These are phyloP conservation scores for Dissostichus mawsoni DNA, from an alignment of 2,113 vertebrate genomes.

Conservation along the genomic window DNA sequence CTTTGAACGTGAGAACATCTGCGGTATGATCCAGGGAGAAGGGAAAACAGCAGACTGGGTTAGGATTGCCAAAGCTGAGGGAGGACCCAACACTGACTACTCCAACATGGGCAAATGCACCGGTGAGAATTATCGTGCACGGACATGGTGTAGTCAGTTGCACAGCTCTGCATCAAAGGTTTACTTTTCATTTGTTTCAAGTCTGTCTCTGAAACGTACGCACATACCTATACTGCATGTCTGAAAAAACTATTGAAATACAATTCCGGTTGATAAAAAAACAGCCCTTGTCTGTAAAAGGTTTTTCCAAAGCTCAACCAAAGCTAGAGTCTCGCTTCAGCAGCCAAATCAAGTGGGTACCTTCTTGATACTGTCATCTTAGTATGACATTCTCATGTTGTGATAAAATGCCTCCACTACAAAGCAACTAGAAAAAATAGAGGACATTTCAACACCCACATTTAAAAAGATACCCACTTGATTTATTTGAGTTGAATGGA, in stretches of 20 bases:
- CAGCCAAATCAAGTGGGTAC: not conserved
- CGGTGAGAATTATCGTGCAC: conserved; percentile 81
- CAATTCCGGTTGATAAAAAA: not conserved
- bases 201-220: not conserved
- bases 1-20: conserved; percentile 93
- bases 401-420: not conserved
- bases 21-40: conserved; percentile 92
- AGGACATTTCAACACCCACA: not conserved
- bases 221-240: too few relatives aligned
- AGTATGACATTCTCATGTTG: not conserved
- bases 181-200: not conserved
- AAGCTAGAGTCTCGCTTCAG: not conserved
- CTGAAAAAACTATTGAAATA: not conserved
- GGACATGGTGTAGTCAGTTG: not conserved
- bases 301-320: not conserved
- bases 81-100: conserved; percentile 87
- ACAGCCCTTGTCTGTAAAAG: not conserved
- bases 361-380: not conserved
- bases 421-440: not conserved
- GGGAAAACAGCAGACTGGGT: conserved; percentile 85
- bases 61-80: conserved; percentile 65
- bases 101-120: conserved; percentile 89
- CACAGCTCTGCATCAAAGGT: too few relatives aligned
- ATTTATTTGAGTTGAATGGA: not conserved
- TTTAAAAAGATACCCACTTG: not conserved